Base-by-base conservation (phyloP, 2,888 invertebrate species). In the Hydriomena furcata region DNA sequence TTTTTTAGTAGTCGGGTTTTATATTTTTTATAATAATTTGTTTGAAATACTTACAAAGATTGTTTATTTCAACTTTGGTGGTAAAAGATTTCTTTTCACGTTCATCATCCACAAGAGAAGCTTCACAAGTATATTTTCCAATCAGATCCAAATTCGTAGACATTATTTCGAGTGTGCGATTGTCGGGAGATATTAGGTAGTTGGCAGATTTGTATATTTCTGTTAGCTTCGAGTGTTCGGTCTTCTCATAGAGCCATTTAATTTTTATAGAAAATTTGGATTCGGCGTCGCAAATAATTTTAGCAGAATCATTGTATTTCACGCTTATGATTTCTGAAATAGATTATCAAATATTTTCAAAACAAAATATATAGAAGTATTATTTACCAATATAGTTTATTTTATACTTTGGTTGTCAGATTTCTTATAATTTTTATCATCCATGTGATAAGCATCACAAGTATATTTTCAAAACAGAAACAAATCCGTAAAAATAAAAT, bases 121-220 rank as follows among this genome's bases (percentile, higher is more conserved):
- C 60, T 44, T 40, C 45, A 21, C 60, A 61, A 1, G 40, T 55
- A 5, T 58, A 61, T 38, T 31, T 51, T 27, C 56, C 60, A 24
- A 38, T 35, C 17, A 37, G 30, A 2, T 43, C 46, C 13, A 58
- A 27, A 32, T 50, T 40, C 12, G 45, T 36, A 2, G 47, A 51
- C 1, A 13, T 11, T 1, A 57, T 48, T 6, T 11, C 8, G 36
- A 61, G 50, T 3, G 8, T 28, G 1, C 28, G 32, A 30, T 10
- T 35, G 8, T 53, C 34, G 4, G 34, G 1, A n/a, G 38, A 43
- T 48, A 57, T 34, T 6, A 1, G 8, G 20, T 42, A 45, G 12
- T 42, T 51, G 7, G 37, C 27, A n/a, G 51, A 45, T 17, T 21
- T 11, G 6, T 20, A 5, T 7, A 48, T 36, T 36, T 48, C 30